A percentile compares a stretch with the other conserved stretches of the same genome.
These are phyloP conservation scores for Typhlichthys subterraneus DNA, from an alignment of 2,797 vertebrate genomes.

Conservation along the genomic window DNA sequence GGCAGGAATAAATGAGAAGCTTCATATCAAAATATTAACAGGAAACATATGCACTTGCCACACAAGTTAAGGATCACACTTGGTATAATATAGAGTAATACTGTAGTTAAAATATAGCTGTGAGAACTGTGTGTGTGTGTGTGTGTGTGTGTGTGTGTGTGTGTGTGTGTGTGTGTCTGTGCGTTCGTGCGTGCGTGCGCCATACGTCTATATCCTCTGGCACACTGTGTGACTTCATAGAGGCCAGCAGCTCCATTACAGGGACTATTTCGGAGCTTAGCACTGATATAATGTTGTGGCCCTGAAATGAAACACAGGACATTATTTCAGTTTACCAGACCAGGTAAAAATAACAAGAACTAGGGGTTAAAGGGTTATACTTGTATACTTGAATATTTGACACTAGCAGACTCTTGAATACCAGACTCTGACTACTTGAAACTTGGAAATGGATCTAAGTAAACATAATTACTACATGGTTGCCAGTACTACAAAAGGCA, in stretches of 20 bases:
- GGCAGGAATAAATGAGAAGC: slow-evolving; percentile 12
- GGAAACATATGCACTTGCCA: not conserved
- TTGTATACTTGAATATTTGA: too few relatives aligned
- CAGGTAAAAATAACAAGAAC: too few relatives aligned
- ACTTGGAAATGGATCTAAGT: too few relatives aligned
- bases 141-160: slow-evolving; percentile 3
- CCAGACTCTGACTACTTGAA: not conserved
- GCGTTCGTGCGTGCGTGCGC: slow-evolving; percentile 19
- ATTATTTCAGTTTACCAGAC: not conserved
- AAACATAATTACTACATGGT: too few relatives aligned
- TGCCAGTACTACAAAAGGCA: too few relatives aligned
- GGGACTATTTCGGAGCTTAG: slow-evolving; percentile 93
- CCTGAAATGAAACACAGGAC: slow-evolving; percentile 68
- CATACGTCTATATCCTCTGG: slow-evolving; percentile 93
- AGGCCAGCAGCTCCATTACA: slow-evolving; percentile 94
- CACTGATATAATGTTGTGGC: slow-evolving; percentile 94
- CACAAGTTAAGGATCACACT: not conserved
- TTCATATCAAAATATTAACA: not conserved
- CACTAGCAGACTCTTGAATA: not conserved
- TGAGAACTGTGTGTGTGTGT: slow-evolving; percentile 1
- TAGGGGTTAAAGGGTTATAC: too few relatives aligned
- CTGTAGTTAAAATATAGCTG: slow-evolving; percentile 8
- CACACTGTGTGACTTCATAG: slow-evolving; percentile 96
- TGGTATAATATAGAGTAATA: slow-evolving; percentile 6
- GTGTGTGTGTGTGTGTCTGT: slow-evolving; percentile 6